Conservation (phyloP, 2,113 vertebrate genomes). For the Australoheros scitulus region DNA sequence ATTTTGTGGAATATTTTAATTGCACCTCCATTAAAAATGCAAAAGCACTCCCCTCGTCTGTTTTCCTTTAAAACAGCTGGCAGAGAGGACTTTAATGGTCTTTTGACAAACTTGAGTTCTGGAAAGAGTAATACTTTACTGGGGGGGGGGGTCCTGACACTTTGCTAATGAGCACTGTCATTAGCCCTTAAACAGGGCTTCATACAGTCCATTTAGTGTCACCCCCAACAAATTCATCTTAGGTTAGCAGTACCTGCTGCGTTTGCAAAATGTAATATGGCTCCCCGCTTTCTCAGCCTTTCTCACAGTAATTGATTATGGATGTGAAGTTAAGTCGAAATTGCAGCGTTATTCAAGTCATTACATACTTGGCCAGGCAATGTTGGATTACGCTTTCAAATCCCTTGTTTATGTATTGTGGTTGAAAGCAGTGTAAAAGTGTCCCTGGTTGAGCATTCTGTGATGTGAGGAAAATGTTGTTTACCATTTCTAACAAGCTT, state of each 20-base stretch:
- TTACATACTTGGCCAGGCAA: constrained; percentile 51
- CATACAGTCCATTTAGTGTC: constrained; percentile 43
- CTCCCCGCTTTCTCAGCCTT: constrained; percentile 31
- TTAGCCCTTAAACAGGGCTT: constrained; percentile 46
- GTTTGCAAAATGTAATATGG: constrained; percentile 42
- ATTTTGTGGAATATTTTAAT: neutral
- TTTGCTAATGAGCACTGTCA: constrained; percentile 53
- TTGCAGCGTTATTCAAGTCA: constrained; percentile 37
- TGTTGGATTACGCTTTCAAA: constrained; percentile 52
- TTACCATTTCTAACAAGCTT: constrained; percentile 66
- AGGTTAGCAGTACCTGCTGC: constrained; percentile 42
- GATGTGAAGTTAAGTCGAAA: constrained; percentile 40
- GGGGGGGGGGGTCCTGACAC: constrained; percentile 32
- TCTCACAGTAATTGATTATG: constrained; percentile 54
- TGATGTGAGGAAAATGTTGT: constrained; percentile 61
- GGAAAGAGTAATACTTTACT: constrained; percentile 36
- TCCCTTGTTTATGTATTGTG: constrained; percentile 58
- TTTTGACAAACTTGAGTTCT: constrained; percentile 22
- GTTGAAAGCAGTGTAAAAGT: constrained; percentile 55
- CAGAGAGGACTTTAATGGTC: constrained; percentile 8
- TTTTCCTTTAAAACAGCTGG: neutral
- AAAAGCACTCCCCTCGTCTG: neutral
- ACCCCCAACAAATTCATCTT: constrained; percentile 39
- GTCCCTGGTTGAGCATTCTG: constrained; percentile 51
- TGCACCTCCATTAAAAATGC: neutral